phyloP scores from a whole-genome alignment of 23 tunicate genomes.

The Trididemnum miniatum region DNA sequence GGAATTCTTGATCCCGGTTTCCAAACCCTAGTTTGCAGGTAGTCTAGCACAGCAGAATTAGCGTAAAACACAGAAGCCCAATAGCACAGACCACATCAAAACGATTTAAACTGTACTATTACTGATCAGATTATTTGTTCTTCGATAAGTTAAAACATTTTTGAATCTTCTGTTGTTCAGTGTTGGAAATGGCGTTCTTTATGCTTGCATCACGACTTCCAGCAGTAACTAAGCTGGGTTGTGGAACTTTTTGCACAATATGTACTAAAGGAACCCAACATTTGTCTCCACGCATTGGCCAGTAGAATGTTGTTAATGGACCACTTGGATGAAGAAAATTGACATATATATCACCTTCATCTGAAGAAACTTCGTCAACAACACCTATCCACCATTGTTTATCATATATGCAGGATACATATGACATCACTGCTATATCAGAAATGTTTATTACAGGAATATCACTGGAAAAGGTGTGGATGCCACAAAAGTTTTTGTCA shows the following conservation, averaged over 20 bases:
- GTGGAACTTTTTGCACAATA: not conserved
- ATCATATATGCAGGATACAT: conserved; percentile 15
- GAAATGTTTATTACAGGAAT: not conserved
- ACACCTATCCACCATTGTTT: conserved; percentile 20
- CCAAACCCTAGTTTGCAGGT: too few relatives aligned
- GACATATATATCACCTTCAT: conserved; percentile 15
- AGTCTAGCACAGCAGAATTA: too few relatives aligned
- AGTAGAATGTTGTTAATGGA: conserved; percentile 12
- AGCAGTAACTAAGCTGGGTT: conserved; percentile 18
- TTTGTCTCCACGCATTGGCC: conserved; percentile 22
- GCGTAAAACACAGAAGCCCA: too few relatives aligned
- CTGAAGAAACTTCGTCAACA: not conserved
- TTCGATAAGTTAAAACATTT: not conserved
- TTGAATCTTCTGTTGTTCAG: conserved; percentile 15
- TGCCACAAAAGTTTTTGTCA: conserved; percentile 11
- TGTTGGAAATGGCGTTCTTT: not conserved
- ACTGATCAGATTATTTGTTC: not conserved
- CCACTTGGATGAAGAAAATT: conserved; percentile 26
- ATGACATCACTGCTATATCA: conserved; percentile 15
- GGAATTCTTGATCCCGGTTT: too few relatives aligned
- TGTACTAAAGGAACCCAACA: conserved; percentile 34
- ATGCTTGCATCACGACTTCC: not conserved
- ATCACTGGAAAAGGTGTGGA: conserved; percentile 2
- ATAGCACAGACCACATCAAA: too few relatives aligned
- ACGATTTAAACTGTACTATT: not conserved